Evolutionary conservation across 2,797 vertebrate genomes (phyloP).

Genomic region (Anas flavirostris): DNA sequence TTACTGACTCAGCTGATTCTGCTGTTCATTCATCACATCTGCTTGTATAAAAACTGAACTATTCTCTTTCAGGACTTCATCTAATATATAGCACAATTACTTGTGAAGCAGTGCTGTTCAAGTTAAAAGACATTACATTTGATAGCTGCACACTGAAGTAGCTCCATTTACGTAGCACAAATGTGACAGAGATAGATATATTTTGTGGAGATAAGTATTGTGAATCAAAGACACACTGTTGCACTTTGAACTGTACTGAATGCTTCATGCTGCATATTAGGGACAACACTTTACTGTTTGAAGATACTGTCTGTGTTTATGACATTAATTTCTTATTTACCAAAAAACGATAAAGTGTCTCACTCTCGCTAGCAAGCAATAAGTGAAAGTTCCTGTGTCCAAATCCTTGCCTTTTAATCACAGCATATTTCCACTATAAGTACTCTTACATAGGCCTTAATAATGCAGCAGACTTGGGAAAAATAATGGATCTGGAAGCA

Average conservation of each 20-base stretch:
- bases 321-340: not conserved
- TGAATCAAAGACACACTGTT: not conserved
- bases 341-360: not conserved
- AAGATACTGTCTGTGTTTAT: not conserved
- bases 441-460: not conserved
- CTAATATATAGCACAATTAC: not conserved
- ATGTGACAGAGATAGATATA: not conserved
- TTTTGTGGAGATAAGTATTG: not conserved
- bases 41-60: slow-evolving; percentile 17
- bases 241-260: not conserved
- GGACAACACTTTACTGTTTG: not conserved
- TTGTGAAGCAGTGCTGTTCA: not conserved
- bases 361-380: not conserved
- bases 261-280: not conserved
- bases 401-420: not conserved
- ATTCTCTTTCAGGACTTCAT: slow-evolving; percentile 41
- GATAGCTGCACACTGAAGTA: not conserved
- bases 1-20: slow-evolving; percentile 64
- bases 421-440: not conserved
- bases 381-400: not conserved
- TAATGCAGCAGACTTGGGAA: not conserved
- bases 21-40: slow-evolving; percentile 51
- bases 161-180: not conserved
- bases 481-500: not conserved
- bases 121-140: slow-evolving; percentile 25